Conservation (phyloP, 2,113 vertebrate genomes). For the Oncorhynchus kisutch region DNA sequence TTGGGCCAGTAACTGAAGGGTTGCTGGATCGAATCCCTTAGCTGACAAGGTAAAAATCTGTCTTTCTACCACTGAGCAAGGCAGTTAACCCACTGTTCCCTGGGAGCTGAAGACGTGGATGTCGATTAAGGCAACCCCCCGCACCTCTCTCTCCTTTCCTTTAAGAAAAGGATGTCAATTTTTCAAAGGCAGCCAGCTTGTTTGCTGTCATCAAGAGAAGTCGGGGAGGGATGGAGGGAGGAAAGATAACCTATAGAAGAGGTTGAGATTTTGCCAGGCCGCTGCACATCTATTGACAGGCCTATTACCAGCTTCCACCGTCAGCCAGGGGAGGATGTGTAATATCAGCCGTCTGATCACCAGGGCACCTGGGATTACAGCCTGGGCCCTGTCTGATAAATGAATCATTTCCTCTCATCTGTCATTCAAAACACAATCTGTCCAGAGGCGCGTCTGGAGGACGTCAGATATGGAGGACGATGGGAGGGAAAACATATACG, state of each 20-base stretch:
- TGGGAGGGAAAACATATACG: constrained; percentile 18
- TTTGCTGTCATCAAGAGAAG: constrained; percentile 47
- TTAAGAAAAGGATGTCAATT: constrained; percentile 16
- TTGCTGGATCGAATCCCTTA: too few species aligned
- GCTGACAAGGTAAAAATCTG: too few species aligned
- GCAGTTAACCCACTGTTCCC: too few species aligned
- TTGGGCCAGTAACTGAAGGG: too few species aligned
- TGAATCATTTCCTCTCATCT: constrained; percentile 63
- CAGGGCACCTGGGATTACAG: constrained; percentile 54
- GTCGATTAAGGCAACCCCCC: too few species aligned
- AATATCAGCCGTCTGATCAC: constrained; percentile 55
- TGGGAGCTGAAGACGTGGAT: too few species aligned
- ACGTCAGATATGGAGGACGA: constrained; percentile 50
- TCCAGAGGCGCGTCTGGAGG: constrained; percentile 40
- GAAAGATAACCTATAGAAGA: not conserved
- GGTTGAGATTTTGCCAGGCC: constrained; percentile 43
- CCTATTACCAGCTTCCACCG: constrained; percentile 39
- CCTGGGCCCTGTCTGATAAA: constrained; percentile 49
- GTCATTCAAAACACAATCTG: constrained; percentile 47
- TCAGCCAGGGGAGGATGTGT: constrained; percentile 34
- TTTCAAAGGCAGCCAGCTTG: constrained; percentile 38
- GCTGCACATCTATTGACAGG: constrained; percentile 33
- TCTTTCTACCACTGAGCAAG: too few species aligned
- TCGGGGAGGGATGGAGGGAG: constrained; percentile 5
- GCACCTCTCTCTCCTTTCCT: too few species aligned